These are phyloP conservation scores for Artemisiospiza belli DNA, from an alignment of 2,113 vertebrate species.

Conservation along the genomic window DNA sequence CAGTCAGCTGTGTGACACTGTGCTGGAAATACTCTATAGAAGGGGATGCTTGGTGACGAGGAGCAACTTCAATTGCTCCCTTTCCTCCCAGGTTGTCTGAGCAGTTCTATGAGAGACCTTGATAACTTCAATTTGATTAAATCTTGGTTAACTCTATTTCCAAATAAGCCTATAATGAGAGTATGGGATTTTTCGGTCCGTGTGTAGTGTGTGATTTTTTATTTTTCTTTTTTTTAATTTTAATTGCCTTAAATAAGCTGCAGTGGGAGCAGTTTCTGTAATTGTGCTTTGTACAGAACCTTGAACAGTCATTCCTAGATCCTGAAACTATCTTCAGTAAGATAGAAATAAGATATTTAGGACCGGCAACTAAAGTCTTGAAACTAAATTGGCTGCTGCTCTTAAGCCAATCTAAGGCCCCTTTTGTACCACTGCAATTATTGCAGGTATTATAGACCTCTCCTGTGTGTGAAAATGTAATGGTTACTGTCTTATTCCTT, in stretches of 20 bases:
- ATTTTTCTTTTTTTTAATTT: not conserved
- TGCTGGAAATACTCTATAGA: not conserved
- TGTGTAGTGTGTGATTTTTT: too few relatives aligned
- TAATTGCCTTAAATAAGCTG: not conserved
- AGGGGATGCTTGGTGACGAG: not conserved
- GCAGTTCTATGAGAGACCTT: not conserved
- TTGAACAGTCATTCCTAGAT: not conserved
- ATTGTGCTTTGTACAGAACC: not conserved
- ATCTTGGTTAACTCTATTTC: not conserved
- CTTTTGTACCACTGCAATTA: not conserved
- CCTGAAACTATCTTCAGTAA: not conserved
- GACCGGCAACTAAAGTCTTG: not conserved
- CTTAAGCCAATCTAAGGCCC: not conserved
- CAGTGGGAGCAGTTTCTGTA: not conserved
- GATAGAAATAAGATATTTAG: not conserved
- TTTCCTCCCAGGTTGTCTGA: not conserved
- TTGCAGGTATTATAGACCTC: not conserved
- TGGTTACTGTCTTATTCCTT: not conserved
- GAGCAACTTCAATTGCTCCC: not conserved
- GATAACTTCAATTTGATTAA: not conserved
- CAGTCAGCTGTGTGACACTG: not conserved
- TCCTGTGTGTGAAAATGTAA: not conserved
- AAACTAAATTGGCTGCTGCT: not conserved
- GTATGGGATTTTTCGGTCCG: rapidly evolving
- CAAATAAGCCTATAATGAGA: not conserved